Base-by-base conservation (phyloP, 2,113 vertebrate genomes). In the Silurus asotus region DNA sequence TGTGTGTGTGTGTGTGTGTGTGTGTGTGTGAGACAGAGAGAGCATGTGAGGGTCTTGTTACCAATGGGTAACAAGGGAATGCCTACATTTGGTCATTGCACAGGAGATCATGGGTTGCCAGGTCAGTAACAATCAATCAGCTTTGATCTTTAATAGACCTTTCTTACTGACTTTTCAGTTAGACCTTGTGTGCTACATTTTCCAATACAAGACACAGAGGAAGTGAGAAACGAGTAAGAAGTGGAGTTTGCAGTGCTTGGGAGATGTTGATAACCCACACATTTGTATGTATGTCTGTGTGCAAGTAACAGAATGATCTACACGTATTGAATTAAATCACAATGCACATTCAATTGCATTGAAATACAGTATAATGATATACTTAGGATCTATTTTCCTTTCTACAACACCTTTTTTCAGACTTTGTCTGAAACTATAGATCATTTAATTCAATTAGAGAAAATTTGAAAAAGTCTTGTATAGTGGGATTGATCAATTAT, bases 111-210 rank as follows among this genome's bases (percentile, higher is more conserved):
- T n/a, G 70, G 86, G 89, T 91, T 90, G 88, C 82, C 87, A 89
- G 90, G 87, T 91, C 88, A 87, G 88, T 88, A 84, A 86, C 89
- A 88, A 91, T 90, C 89, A 89, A 90, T 91, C 91, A 85, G 88
- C 87, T 90, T 90, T 91, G 89, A 85, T 91, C 91, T 89, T 91
- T 90, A 90, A 90, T 88, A 90, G 88, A 88, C 89, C 87, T 86
- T 88, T 83, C 87, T 86, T 65, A 59, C 82, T 87, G 87, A 81
- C 79, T 89, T 88, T 87, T 88, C 88, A 86, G 87, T 91, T 90
- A 89, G 86, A 88, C 88, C 87, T 87, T 59, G 79, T 87, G 84
- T 86, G 81, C 86, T 82, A 84, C 53, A 88, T 88, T 90, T 88
- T 91, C 91, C 88, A 56, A 91, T 91, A 90, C 76, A 81, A 88